Base-by-base conservation (phyloP, 35 echinoderm and acorn worm species). In the Anneissia japonica region DNA sequence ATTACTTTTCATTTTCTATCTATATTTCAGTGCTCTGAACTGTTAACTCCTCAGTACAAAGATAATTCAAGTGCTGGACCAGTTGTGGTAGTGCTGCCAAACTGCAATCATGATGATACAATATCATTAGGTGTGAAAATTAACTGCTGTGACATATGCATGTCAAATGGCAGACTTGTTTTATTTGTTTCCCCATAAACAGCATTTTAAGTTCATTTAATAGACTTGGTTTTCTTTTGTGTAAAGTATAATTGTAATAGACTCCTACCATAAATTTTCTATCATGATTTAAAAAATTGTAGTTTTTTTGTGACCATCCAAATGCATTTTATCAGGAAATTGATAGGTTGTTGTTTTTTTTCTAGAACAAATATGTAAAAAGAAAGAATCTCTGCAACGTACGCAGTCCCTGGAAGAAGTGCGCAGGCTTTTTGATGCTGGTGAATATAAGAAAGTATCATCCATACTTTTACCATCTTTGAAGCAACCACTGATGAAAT, bases 381-480 rank as follows among this genome's bases (percentile, higher is more conserved):
- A 93, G 83, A 79, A 84, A 39, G 86, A 93, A 32, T 91, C 95
- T 34, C 82, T 93, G 16, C 83, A 92, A 34, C 85, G 88, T 17
- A 88, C 88, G 38, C 95, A 98, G 45, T 93, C 91, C 46, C 77
- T 93, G 35, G 95, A 98, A 64, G 92, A 98, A 43, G 85, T 98
- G 51, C 78, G 88, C 43, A 87, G 92, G 38, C 86, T 98, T 9
- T 82, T 82, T 46, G 88, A 90, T 37, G 81, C 36, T 13, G 91
- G 82, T 0, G 43, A 93, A 33, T 93, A 91, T 46, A 80, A 84
- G 21, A 88, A 81, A 29, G 91, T 98, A 37, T 86, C 86, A 1
- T 74, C 86, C 35, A 86, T 93, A 0, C 88, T 98, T n/a, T 83
- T 86, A 29, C 91, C 95, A 32, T 80, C 85, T 0, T 51, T 93